Evolutionary conservation across 2,113 vertebrate species (phyloP).

Genomic region (Pelmatolapia mariae): DNA sequence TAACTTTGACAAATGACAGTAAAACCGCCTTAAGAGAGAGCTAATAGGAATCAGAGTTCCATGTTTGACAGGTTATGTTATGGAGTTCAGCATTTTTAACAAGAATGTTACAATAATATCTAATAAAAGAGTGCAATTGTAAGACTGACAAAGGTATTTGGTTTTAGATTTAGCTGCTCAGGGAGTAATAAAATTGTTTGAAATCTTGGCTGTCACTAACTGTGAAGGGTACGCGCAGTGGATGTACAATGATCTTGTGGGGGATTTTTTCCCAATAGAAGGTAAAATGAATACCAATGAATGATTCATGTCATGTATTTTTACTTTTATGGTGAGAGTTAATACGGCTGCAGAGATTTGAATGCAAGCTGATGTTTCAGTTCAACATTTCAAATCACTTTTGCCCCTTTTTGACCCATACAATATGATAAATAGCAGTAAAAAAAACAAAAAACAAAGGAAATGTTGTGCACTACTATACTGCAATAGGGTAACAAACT

Average conservation of each 20-base stretch:
- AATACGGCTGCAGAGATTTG: neutral
- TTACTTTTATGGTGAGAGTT: neutral
- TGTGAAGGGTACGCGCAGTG: neutral
- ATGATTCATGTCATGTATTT: neutral
- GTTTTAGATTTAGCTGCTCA: conserved; percentile 10
- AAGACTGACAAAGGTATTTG: conserved; percentile 27
- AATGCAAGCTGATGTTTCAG: neutral
- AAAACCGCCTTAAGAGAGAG: conserved; percentile 57
- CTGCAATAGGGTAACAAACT: neutral
- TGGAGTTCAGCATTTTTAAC: conserved; percentile 56
- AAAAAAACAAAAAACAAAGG: neutral
- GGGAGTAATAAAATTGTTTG: conserved; percentile 33
- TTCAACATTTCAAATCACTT: neutral
- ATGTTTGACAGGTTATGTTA: conserved; percentile 49
- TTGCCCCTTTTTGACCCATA: neutral
- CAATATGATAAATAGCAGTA: neutral
- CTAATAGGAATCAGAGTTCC: conserved; percentile 56
- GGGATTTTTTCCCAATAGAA: neutral
- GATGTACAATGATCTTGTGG: neutral
- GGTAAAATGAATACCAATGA: conserved; percentile 27
- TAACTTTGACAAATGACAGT: conserved; percentile 63
- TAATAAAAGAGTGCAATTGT: conserved; percentile 38
- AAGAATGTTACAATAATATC: conserved; percentile 53
- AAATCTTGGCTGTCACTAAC: neutral
- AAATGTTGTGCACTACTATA: neutral